phyloP scores from a whole-genome alignment of 2,797 vertebrate species.

The Odontamblyopus rebecca region DNA sequence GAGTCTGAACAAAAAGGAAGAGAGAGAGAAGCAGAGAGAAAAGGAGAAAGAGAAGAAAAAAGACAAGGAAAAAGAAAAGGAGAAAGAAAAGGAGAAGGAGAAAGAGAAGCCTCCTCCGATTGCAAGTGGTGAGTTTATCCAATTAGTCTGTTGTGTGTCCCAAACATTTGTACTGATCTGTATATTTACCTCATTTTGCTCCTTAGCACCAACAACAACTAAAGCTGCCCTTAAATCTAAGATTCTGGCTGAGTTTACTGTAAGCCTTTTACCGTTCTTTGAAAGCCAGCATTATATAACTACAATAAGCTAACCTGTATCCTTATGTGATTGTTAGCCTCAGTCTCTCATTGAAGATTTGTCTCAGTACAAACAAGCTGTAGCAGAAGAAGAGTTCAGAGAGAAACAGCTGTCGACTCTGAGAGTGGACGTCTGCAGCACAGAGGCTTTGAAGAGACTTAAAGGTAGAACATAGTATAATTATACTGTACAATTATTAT shows the following conservation, averaged over 20 bases:
- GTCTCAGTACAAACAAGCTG: conserved; percentile 78
- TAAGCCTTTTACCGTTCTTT: conserved; percentile 67
- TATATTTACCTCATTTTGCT: conserved; percentile 4
- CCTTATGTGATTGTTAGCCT: conserved; percentile 74
- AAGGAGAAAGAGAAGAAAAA: conserved; percentile 36
- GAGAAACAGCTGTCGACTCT: conserved; percentile 93
- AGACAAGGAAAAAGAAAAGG: conserved; percentile 39
- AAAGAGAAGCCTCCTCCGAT: conserved; percentile 45
- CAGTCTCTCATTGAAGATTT: conserved; percentile 89
- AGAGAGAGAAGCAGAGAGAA: conserved; percentile 59
- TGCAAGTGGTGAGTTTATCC: conserved; percentile 58
- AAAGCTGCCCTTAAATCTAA: conserved; percentile 96
- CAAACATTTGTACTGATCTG: not conserved
- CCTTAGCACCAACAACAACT: conserved; percentile 77
- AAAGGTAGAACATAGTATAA: conserved; percentile 81
- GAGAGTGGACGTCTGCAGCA: conserved; percentile 92
- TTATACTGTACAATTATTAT: no score
- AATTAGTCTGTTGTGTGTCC: not conserved
- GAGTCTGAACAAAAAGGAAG: conserved; percentile 83
- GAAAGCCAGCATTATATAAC: not conserved
- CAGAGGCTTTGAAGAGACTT: conserved; percentile 92
- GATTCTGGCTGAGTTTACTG: conserved; percentile 96
- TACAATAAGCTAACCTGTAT: not conserved
- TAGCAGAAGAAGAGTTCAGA: conserved; percentile 88
- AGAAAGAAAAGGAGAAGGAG: conserved; percentile 32